phyloP scores from a whole-genome alignment of 2,888 invertebrate species.

The Neoscelio sp. region DNA sequence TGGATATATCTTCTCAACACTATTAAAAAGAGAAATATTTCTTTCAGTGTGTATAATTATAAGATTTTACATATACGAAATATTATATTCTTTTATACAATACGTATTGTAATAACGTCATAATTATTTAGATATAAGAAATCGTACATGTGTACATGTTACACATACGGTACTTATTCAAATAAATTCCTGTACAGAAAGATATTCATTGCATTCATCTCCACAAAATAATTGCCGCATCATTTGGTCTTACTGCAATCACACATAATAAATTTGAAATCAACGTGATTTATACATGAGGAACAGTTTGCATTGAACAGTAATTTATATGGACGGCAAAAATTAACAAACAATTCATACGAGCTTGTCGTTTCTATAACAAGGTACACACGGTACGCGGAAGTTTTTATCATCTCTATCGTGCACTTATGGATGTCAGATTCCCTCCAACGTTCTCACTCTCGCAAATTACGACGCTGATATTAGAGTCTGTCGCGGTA shows the following conservation, averaged over 20 bases:
- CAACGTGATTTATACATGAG: conserved; percentile 5
- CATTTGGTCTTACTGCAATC: background rate
- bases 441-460: conserved; percentile 35
- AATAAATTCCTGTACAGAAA: too few species aligned
- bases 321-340: conserved; percentile 25
- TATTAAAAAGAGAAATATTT: too few species aligned
- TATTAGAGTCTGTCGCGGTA: conserved; percentile 31
- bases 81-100: too few species aligned
- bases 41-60: too few species aligned
- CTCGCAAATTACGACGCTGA: conserved; percentile 39
- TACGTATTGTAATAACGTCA: too few species aligned
- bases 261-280: conserved; percentile 14
- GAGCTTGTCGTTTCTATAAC: conserved; percentile 17
- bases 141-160: too few species aligned
- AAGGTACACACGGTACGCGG: conserved; percentile 23
- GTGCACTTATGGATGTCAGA: conserved; percentile 40
- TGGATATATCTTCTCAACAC: too few species aligned
- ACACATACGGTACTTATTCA: too few species aligned
- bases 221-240: too few species aligned
- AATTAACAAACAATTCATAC: conserved; percentile 47
- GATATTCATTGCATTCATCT: too few species aligned
- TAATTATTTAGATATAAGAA: too few species aligned
- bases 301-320: conserved; percentile 39
- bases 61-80: too few species aligned
- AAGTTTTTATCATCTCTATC: conserved; percentile 38